A percentile compares a stretch with the other conserved stretches of the same genome.
Evolutionary conservation across 2,888 invertebrate species (phyloP).

Genomic region (Artemia sinica): DNA sequence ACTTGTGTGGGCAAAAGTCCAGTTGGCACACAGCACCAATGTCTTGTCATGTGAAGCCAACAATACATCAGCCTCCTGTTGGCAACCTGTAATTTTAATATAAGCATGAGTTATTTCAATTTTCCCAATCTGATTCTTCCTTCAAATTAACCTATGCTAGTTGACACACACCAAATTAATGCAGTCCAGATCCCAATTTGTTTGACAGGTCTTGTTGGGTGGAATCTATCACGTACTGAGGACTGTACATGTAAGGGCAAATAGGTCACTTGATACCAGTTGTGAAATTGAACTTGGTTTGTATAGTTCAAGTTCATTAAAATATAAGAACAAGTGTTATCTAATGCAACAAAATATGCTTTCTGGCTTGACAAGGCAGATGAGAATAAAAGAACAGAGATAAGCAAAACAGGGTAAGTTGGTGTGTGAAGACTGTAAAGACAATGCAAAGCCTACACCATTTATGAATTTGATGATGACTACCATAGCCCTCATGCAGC

Average conservation of each 20-base stretch:
- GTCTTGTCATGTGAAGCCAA: no score
- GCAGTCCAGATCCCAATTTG: neutral
- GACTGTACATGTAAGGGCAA: neutral
- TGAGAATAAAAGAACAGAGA: neutral
- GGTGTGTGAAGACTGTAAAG: neutral
- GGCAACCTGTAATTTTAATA: neutral
- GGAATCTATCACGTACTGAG: neutral
- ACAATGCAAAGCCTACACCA: neutral
- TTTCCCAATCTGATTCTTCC: neutral
- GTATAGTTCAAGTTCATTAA: no score
- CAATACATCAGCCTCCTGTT: neutral
- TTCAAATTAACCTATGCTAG: neutral
- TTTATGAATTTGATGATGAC: neutral
- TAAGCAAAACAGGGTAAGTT: neutral
- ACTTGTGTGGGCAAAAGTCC: no score
- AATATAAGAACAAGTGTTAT: neutral
- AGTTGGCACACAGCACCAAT: no score
- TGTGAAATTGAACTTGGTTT: no score
- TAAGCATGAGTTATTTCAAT: neutral
- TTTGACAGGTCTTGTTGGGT: neutral
- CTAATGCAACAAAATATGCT: neutral
- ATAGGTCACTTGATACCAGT: constrained; percentile 1
- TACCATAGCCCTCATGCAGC: neutral
- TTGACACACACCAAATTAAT: neutral
- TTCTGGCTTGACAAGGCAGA: constrained; percentile 1